A percentile compares a stretch with the other conserved stretches of the same genome.
Evolutionary conservation across 2,113 vertebrate genomes (phyloP).

Genomic region (Mus spicilegus): DNA sequence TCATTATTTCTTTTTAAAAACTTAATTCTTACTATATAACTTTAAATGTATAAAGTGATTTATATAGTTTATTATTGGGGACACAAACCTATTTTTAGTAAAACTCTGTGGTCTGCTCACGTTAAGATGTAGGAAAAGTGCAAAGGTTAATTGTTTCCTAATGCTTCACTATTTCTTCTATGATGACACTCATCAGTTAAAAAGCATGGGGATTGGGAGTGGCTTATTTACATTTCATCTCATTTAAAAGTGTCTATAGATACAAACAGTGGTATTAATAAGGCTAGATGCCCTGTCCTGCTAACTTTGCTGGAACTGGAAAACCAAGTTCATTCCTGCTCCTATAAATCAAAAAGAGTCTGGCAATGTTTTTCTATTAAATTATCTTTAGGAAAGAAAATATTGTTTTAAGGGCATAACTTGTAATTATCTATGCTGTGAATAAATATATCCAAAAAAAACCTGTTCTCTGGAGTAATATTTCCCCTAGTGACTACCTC

Average conservation of each 20-base stretch:
- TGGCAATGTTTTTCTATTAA: background rate
- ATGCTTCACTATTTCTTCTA: background rate
- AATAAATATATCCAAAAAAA: constrained; percentile 7
- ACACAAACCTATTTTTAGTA: background rate
- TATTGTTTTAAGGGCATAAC: constrained; percentile 32
- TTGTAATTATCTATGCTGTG: constrained; percentile 59
- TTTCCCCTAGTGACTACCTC: constrained; percentile 29
- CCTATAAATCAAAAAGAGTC: background rate
- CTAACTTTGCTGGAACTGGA: background rate
- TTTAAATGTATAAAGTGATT: background rate
- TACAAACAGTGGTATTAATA: background rate
- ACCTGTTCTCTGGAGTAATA: background rate
- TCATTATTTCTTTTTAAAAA: background rate
- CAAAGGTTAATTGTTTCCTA: background rate
- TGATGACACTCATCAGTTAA: background rate
- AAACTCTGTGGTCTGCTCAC: background rate
- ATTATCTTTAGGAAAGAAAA: constrained; percentile 1
- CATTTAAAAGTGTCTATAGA: background rate
- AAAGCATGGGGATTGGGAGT: background rate
- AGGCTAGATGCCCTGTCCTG: background rate
- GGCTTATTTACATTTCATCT: background rate
- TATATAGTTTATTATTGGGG: background rate
- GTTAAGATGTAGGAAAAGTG: background rate
- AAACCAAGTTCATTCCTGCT: background rate
- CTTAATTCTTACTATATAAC: background rate